Conservation (phyloP, 2,888 invertebrate genomes). For the Myopa testacea region DNA sequence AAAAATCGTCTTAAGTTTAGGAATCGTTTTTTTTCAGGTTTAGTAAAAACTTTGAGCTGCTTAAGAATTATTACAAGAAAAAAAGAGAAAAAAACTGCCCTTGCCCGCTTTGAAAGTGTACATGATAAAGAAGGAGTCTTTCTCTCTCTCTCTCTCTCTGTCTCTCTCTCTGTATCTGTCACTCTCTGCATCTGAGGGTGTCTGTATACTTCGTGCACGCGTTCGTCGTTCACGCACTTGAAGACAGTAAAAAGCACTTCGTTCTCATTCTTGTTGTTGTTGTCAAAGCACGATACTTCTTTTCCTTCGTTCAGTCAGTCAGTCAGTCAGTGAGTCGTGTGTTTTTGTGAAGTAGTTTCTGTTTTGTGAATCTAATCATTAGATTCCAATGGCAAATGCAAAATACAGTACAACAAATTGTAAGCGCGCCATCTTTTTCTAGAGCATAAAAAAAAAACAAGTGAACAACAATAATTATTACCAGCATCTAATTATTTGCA, state of each 20-base stretch:
- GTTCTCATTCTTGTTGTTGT: neutral
- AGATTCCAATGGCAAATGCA: neutral
- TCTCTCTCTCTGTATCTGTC: constrained; percentile 2
- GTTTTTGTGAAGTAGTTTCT: neutral
- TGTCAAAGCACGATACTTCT: neutral
- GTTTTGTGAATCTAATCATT: neutral
- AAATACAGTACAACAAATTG: neutral
- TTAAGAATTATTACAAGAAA: too few relatives aligned
- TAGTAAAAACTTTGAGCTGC: too few relatives aligned
- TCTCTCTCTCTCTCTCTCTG: too few relatives aligned
- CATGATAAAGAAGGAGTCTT: neutral
- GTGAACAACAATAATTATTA: too few relatives aligned
- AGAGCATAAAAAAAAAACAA: too few relatives aligned
- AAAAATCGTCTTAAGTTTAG: neutral
- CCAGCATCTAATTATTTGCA: too few relatives aligned
- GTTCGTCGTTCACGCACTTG: neutral
- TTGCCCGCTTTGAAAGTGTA: neutral
- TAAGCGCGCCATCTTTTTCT: neutral
- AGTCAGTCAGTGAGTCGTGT: neutral
- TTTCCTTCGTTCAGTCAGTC: neutral
- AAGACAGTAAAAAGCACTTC: neutral
- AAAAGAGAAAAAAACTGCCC: neutral
- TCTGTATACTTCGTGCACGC: constrained; percentile 14
- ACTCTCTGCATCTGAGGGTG: neutral
- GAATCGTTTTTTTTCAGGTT: neutral